Evolutionary conservation across 2,888 invertebrate genomes (phyloP).

Genomic region (Scaptomyza parva): DNA sequence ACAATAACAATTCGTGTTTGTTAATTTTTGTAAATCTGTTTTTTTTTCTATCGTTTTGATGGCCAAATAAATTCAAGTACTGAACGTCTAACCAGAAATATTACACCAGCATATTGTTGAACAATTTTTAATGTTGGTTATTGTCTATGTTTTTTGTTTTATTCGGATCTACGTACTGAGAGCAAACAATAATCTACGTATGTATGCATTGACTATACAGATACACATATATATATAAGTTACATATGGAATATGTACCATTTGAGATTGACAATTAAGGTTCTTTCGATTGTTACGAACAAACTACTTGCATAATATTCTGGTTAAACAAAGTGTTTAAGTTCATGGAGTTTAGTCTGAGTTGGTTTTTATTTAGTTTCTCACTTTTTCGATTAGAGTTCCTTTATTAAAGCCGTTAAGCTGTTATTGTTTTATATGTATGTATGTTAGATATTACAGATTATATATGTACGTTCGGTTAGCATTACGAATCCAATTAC

Average conservation of each 20-base stretch:
- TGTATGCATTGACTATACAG: constrained; percentile 36
- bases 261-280: constrained; percentile 32
- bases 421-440: constrained; percentile 41
- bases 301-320: constrained; percentile 84
- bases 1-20: constrained; percentile 44
- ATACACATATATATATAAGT: constrained; percentile 11
- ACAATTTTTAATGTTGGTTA: constrained; percentile 73
- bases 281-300: constrained; percentile 68
- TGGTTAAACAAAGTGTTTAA: constrained; percentile 82
- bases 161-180: constrained; percentile 42
- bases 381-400: constrained; percentile 17
- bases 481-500: constrained; percentile 80
- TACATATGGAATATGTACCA: constrained; percentile 39
- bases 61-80: constrained; percentile 84
- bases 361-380: constrained; percentile 57
- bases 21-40: constrained; percentile 11
- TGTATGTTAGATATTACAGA: constrained; percentile 50
- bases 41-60: constrained; percentile 26
- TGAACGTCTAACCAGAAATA: constrained; percentile 84
- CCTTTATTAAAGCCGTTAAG: constrained; percentile 35
- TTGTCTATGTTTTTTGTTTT: constrained; percentile 50
- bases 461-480: constrained; percentile 67
- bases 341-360: constrained; percentile 69
- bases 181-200: constrained; percentile 47
- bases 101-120: constrained; percentile 85